phyloP scores from a whole-genome alignment of 1,140 invertebrate genomes.

The Littorina saxatilis region DNA sequence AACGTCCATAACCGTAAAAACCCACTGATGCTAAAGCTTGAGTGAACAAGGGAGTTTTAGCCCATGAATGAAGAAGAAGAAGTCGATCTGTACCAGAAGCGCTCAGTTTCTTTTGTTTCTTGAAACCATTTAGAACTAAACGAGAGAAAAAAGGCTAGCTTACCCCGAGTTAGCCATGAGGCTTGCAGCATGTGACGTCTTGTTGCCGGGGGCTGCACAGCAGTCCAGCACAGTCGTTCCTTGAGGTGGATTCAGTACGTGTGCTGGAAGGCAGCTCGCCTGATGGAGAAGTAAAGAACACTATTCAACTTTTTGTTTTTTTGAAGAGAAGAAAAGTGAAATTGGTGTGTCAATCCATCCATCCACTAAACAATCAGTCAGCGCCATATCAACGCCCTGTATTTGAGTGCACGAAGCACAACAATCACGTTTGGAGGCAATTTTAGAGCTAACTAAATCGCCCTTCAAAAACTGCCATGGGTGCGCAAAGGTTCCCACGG shows the following conservation, averaged over 20 bases:
- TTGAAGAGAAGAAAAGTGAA: not conserved
- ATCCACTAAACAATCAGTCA: not conserved
- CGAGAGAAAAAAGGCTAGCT: slow-evolving; percentile 25
- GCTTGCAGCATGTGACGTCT: slow-evolving; percentile 92
- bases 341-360: not conserved
- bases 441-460: too few species aligned
- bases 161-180: slow-evolving; percentile 87
- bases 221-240: slow-evolving; percentile 88
- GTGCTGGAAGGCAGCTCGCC: slow-evolving; percentile 92
- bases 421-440: too few species aligned
- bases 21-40: too few species aligned
- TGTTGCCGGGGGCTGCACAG: slow-evolving; percentile 98
- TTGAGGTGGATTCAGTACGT: slow-evolving; percentile 83
- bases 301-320: not conserved
- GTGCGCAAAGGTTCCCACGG: too few species aligned
- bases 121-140: too few species aligned
- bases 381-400: not conserved
- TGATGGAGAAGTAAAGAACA: slow-evolving; percentile 68
- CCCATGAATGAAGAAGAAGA: too few species aligned
- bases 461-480: too few species aligned
- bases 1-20: too few species aligned
- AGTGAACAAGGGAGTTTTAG: too few species aligned
- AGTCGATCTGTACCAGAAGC: too few species aligned
- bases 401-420: not conserved
- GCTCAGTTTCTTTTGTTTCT: too few species aligned